Percentiles rank a stretch among this genome's conserved stretches.
Conservation (phyloP, 2,888 invertebrate species). For the Drosophila silvestris region DNA sequence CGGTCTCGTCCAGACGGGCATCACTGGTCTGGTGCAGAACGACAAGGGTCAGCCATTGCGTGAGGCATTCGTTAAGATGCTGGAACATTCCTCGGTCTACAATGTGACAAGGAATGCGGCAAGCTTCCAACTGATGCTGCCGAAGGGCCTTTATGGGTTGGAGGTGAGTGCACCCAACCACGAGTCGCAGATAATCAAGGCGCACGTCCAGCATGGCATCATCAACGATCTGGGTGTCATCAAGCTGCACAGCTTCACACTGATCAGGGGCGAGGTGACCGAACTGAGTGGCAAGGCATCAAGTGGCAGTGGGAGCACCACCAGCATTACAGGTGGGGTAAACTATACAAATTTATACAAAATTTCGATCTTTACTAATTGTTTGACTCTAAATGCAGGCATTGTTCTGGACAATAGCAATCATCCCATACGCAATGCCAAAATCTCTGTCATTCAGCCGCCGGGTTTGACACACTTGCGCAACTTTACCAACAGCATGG, state of each 20-base stretch:
- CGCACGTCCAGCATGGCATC: conserved; percentile 74
- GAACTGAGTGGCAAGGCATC: conserved; percentile 58
- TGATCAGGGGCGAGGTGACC: conserved; percentile 69
- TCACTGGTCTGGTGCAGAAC: conserved; percentile 90
- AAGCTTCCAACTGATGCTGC: conserved; percentile 90
- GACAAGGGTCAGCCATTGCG: conserved; percentile 89
- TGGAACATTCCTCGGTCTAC: conserved; percentile 86
- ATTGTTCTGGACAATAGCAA: conserved; percentile 88
- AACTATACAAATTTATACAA: not conserved
- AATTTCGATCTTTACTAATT: not conserved
- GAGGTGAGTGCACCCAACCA: conserved; percentile 88
- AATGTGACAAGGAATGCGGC: conserved; percentile 90
- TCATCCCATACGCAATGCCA: conserved; percentile 87
- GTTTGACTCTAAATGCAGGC: conserved; percentile 83
- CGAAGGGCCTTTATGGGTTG: conserved; percentile 89
- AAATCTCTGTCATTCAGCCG: conserved; percentile 86
- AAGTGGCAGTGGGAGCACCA: conserved; percentile 19
- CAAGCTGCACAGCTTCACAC: conserved; percentile 56
- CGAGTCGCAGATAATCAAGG: conserved; percentile 85
- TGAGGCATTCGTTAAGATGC: conserved; percentile 90
- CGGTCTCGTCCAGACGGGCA: conserved; percentile 88
- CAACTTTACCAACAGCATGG: conserved; percentile 81
- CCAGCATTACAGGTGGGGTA: conserved; percentile 50
- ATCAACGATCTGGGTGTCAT: conserved; percentile 74
- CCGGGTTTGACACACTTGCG: conserved; percentile 79